These are phyloP conservation scores for Volucella bombylans DNA, from an alignment of 2,888 invertebrate species.

Conservation along the genomic window DNA sequence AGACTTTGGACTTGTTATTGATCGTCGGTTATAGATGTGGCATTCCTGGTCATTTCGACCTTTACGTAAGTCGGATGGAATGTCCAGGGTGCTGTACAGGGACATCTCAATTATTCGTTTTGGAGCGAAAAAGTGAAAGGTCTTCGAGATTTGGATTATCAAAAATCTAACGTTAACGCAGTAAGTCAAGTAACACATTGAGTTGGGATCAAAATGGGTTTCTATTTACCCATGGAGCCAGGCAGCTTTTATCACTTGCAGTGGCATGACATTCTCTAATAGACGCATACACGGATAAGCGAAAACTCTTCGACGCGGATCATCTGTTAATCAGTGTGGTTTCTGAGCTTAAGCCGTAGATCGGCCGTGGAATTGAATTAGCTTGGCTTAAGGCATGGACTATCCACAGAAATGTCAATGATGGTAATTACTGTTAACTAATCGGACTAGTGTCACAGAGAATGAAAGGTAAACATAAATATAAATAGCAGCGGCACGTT, in stretches of 20 bases:
- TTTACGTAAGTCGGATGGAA: background rate
- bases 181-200: background rate
- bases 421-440: constrained; percentile 7
- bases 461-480: background rate
- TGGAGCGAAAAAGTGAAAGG: constrained; percentile 11
- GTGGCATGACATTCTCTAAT: background rate
- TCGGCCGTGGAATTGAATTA: constrained; percentile 19
- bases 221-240: constrained; percentile 9
- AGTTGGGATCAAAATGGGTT: constrained; percentile 3
- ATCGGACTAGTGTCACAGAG: constrained; percentile 4
- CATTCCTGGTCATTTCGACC: background rate
- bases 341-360: background rate
- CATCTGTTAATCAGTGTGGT: background rate
- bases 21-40: background rate
- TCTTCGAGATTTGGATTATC: background rate
- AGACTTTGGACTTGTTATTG: background rate
- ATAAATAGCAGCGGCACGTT: background rate
- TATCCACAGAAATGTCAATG: constrained; percentile 6
- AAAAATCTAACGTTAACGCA: background rate
- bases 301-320: constrained; percentile 4
- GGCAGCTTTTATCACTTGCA: constrained; percentile 13
- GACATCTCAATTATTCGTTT: too few relatives aligned
- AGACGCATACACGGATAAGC: background rate
- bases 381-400: background rate
- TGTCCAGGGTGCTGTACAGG: too few relatives aligned